A percentile compares a stretch with the other conserved stretches of the same genome.
Evolutionary conservation across 2,113 vertebrate genomes (phyloP).

Genomic region (Damaliscus lunatus): DNA sequence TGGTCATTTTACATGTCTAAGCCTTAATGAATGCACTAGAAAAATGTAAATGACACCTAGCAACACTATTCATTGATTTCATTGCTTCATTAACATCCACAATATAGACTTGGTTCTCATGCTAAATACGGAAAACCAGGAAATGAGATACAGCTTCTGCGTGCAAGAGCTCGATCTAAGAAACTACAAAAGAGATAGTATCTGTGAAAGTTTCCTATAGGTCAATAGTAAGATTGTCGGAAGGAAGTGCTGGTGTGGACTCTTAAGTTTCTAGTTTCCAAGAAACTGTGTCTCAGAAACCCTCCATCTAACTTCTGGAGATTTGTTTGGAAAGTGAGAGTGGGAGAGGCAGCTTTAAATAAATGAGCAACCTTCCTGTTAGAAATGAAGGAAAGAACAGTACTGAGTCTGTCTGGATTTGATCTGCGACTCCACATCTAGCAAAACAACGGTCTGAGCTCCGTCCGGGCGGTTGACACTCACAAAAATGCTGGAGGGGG

Average conservation of each 20-base stretch:
- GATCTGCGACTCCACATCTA: fast-evolving
- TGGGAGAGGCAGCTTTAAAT: not conserved
- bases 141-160: not conserved
- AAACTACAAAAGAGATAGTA: not conserved
- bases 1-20: not conserved
- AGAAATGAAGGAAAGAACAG: not conserved
- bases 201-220: not conserved
- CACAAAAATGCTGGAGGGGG: fast-evolving
- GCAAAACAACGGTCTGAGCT: fast-evolving
- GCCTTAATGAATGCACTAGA: not conserved
- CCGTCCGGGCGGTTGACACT: fast-evolving
- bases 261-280: not conserved
- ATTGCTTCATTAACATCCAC: not conserved
- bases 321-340: not conserved
- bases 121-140: not conserved
- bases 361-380: not conserved
- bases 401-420: not conserved
- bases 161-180: not conserved
- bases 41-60: not conserved
- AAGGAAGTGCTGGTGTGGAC: not conserved
- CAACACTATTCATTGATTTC: not conserved
- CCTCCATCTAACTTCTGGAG: not conserved
- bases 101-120: not conserved
- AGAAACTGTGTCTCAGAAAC: not conserved
- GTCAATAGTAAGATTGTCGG: not conserved